Evolutionary conservation across 2,888 invertebrate species (phyloP).

Genomic region (Dichetophora obliterata): DNA sequence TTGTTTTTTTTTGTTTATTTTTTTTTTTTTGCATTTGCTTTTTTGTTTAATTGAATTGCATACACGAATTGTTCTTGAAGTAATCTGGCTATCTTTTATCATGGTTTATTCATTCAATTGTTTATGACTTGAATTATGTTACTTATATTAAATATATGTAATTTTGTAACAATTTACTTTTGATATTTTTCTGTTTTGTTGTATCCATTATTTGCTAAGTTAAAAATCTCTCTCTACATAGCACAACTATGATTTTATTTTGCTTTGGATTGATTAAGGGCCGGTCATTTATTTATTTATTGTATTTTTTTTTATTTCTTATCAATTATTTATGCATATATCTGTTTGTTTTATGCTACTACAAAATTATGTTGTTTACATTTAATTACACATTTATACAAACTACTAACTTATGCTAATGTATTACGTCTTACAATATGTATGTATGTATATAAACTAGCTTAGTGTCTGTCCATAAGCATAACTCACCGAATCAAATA

Average conservation of each 20-base stretch:
- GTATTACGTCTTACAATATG: constrained; percentile 35
- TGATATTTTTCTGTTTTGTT: constrained; percentile 26
- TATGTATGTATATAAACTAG: constrained; percentile 48
- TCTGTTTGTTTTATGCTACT: constrained; percentile 26
- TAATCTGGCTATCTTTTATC: constrained; percentile 30
- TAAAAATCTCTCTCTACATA: constrained; percentile 39
- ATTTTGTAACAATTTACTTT: constrained; percentile 46
- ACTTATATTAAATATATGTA: constrained; percentile 18
- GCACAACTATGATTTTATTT: constrained; percentile 38
- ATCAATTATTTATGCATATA: constrained; percentile 48
- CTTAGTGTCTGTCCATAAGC: constrained; percentile 11
- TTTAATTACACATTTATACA: constrained; percentile 46
- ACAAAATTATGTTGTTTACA: constrained; percentile 42
- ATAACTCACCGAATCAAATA: no score
- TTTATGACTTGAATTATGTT: no score
- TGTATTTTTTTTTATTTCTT: constrained; percentile 33
- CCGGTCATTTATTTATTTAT: constrained; percentile 39
- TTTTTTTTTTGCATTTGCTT: no score
- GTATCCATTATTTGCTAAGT: constrained; percentile 24
- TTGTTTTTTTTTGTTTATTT: no score
- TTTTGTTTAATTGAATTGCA: constrained; percentile 17
- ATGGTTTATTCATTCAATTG: background rate
- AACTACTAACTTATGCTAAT: constrained; percentile 45
- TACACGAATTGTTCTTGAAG: constrained; percentile 8
- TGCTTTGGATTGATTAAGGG: constrained; percentile 40